Evolutionary conservation across 2,113 vertebrate species (phyloP).

Genomic region (Patagioenas fasciata): DNA sequence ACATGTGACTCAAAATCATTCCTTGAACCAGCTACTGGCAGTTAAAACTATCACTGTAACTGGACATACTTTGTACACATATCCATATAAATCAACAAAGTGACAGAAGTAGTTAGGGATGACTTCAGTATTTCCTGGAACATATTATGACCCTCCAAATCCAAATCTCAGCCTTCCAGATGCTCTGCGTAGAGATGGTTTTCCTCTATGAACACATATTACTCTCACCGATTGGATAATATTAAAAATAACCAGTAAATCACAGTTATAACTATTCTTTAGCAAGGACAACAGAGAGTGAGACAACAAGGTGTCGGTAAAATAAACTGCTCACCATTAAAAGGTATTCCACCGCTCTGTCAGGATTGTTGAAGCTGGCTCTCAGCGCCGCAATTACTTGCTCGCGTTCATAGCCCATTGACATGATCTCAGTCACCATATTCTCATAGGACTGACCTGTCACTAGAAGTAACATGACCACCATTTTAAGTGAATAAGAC

Average conservation of each 20-base stretch:
- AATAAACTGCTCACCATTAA: constrained; percentile 83
- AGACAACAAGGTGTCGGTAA: background rate
- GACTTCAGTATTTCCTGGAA: background rate
- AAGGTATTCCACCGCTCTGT: constrained; percentile 95
- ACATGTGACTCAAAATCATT: background rate
- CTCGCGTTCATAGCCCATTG: constrained; percentile 94
- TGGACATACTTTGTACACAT: background rate
- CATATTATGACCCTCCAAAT: background rate
- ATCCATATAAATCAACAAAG: background rate
- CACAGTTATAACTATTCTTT: background rate
- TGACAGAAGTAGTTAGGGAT: background rate
- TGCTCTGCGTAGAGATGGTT: background rate
- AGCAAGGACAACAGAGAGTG: background rate
- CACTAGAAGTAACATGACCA: constrained; percentile 74
- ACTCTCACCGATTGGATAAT: background rate
- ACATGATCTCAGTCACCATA: constrained; percentile 98
- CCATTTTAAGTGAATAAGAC: background rate
- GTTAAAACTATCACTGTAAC: background rate
- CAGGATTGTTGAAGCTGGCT: constrained; percentile 97
- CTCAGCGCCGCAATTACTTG: constrained; percentile 91
- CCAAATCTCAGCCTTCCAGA: background rate
- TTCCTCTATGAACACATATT: background rate
- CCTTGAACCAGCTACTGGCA: background rate
- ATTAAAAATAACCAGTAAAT: background rate
- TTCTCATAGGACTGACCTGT: constrained; percentile 95